These are phyloP conservation scores for Phoronis australis DNA, from an alignment of 2,888 invertebrate species.

Conservation along the genomic window DNA sequence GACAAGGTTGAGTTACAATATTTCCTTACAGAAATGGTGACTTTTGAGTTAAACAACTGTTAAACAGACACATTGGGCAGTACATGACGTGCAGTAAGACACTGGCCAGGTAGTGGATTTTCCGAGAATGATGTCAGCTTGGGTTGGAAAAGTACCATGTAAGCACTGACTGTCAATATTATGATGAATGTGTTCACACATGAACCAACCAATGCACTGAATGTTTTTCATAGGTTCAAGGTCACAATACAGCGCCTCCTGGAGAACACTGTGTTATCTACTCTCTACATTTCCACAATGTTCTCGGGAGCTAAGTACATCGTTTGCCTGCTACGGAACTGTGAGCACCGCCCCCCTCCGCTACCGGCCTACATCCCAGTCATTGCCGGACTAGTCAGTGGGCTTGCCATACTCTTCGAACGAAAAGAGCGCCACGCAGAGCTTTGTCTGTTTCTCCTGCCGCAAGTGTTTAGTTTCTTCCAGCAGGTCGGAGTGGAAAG, in stretches of 20 bases:
- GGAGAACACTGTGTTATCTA: constrained; percentile 28
- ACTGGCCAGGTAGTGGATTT: no score
- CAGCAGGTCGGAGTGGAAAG: constrained; percentile 21
- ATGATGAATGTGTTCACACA: no score
- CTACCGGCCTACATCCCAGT: constrained; percentile 25
- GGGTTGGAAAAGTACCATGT: no score
- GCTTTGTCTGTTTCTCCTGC: constrained; percentile 29
- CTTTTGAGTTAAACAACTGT: no score
- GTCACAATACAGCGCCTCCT: constrained; percentile 19
- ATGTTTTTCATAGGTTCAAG: constrained; percentile 22
- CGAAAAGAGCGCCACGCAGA: constrained; percentile 27
- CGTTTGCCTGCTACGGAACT: constrained; percentile 30
- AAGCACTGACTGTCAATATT: no score
- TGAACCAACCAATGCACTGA: no score
- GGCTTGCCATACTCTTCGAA: constrained; percentile 27
- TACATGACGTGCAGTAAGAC: no score
- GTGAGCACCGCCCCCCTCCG: constrained; percentile 24
- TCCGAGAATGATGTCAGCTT: no score
- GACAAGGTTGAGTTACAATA: no score
- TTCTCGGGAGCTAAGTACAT: constrained; percentile 29
- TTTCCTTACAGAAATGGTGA: no score
- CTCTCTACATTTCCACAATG: constrained; percentile 30
- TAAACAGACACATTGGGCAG: no score
- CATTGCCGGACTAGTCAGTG: constrained; percentile 22
- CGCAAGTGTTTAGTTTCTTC: constrained; percentile 26